Evolutionary conservation across 2,113 vertebrate species (phyloP).

Genomic region (Pogona vitticeps): DNA sequence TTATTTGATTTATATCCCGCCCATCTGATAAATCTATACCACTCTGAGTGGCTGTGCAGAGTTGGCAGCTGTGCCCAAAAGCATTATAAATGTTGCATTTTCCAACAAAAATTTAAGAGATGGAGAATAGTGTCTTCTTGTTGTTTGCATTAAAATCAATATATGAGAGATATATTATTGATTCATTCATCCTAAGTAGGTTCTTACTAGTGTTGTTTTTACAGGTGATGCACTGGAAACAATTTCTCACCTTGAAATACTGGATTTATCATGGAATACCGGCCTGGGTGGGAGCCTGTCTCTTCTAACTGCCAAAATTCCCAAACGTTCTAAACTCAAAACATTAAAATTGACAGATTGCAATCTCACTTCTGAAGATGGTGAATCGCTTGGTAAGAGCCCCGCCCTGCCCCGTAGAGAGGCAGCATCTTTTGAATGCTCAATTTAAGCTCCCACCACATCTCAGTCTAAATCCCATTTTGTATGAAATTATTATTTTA

Average conservation of each 20-base stretch:
- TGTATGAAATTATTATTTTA: neutral
- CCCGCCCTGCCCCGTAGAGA: neutral
- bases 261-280: constrained; percentile 91
- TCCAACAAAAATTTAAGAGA: neutral
- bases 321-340: constrained; percentile 70
- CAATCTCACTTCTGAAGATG: constrained; percentile 80
- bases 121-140: neutral
- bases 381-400: constrained; percentile 78
- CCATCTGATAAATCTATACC: too few relatives aligned
- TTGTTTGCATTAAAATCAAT: constrained; percentile 26
- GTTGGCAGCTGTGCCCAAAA: too few relatives aligned
- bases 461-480: neutral
- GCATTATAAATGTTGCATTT: neutral
- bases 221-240: constrained; percentile 79
- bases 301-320: constrained; percentile 75
- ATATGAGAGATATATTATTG: neutral
- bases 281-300: constrained; percentile 81
- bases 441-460: neutral
- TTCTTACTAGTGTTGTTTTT: constrained; percentile 32
- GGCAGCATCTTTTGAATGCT: neutral
- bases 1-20: too few relatives aligned
- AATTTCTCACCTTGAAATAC: constrained; percentile 78
- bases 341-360: constrained; percentile 84
- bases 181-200: neutral
- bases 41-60: too few relatives aligned